Percentiles rank a stretch among this genome's conserved stretches.
Evolutionary conservation across 2,113 vertebrate species (phyloP).

Genomic region (Myiopsitta monachus): DNA sequence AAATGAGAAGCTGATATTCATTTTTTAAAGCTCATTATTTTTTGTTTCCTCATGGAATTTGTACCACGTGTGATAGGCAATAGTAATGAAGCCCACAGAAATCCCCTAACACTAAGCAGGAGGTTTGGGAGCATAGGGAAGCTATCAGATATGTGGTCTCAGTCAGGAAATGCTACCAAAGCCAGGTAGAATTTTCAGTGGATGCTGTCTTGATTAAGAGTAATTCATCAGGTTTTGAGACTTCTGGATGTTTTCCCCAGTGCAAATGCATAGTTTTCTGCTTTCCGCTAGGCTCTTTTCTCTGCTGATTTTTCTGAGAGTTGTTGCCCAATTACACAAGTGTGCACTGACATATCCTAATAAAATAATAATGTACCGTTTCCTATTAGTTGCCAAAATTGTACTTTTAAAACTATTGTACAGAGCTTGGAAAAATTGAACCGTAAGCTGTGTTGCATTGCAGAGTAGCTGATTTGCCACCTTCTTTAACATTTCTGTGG

Average conservation of each 20-base stretch:
- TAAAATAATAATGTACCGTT: neutral
- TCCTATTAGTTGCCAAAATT: neutral
- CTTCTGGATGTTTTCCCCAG: neutral
- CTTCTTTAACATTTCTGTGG: neutral
- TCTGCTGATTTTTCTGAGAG: neutral
- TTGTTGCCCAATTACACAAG: neutral
- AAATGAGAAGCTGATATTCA: neutral
- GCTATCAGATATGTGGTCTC: neutral
- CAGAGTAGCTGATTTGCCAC: neutral
- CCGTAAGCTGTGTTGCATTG: neutral
- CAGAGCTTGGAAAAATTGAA: neutral
- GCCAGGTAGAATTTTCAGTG: neutral
- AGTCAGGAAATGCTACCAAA: neutral
- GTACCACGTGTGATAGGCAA: neutral
- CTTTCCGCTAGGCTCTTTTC: neutral
- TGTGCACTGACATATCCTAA: neutral
- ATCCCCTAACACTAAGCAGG: neutral
- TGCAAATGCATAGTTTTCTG: neutral
- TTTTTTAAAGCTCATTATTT: neutral
- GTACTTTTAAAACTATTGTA: neutral
- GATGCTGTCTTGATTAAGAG: neutral
- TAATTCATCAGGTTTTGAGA: neutral
- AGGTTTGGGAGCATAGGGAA: neutral
- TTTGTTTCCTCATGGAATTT: neutral
- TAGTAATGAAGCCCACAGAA: neutral